phyloP scores from a whole-genome alignment of 2,888 invertebrate species.

The Conomelus anceps region DNA sequence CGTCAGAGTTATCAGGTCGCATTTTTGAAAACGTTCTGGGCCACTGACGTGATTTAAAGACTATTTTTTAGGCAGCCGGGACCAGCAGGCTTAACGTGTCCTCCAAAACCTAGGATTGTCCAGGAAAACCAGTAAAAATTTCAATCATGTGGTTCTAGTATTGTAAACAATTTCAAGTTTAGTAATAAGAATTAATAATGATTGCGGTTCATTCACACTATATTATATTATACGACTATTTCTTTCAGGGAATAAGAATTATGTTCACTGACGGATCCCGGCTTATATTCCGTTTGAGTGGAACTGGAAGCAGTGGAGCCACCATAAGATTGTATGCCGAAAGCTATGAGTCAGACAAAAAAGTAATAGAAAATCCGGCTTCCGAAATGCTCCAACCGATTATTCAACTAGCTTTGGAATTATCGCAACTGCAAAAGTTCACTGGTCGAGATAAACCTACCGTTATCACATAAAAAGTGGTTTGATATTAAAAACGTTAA shows the following conservation, averaged over 20 bases:
- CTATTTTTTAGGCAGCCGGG: too few relatives aligned
- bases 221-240: too few relatives aligned
- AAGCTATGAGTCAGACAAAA: constrained; percentile 69
- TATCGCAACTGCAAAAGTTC: constrained; percentile 72
- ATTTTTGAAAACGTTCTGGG: too few relatives aligned
- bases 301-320: constrained; percentile 96
- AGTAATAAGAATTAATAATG: too few relatives aligned
- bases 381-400: constrained; percentile 68
- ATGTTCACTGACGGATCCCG: constrained; percentile 93
- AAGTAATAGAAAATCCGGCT: constrained; percentile 56
- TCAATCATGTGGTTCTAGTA: too few relatives aligned
- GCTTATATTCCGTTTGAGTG: constrained; percentile 87
- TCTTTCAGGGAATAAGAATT: constrained; percentile 76
- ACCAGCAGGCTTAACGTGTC: too few relatives aligned
- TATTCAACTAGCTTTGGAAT: constrained; percentile 75
- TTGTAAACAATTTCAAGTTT: too few relatives aligned
- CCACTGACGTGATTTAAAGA: too few relatives aligned
- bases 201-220: too few relatives aligned
- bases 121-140: too few relatives aligned
- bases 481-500: background rate
- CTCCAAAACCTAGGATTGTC: too few relatives aligned
- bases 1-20: too few relatives aligned
- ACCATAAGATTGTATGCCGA: constrained; percentile 95
- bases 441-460: constrained; percentile 90
- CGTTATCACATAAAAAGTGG: constrained; percentile 77